These are phyloP conservation scores for Ciconia nigra DNA, from an alignment of 2,797 vertebrate species.

Conservation along the genomic window DNA sequence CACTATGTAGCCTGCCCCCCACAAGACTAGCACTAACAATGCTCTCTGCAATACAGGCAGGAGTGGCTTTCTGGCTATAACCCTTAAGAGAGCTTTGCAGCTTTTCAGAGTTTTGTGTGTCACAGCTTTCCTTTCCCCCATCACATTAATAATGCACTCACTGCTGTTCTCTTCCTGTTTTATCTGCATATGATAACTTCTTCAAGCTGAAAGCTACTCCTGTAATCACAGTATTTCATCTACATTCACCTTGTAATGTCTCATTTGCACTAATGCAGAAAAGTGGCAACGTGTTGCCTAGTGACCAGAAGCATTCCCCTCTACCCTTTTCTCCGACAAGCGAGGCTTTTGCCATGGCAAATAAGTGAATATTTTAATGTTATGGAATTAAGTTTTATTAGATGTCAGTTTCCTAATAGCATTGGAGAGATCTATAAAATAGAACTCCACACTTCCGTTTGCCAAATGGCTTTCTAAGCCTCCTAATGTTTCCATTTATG, in stretches of 20 bases:
- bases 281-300: background rate
- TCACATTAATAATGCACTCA: background rate
- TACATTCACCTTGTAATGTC: background rate
- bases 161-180: background rate
- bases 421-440: constrained; percentile 5
- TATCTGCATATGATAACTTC: background rate
- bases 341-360: background rate
- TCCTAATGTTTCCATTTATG: constrained; percentile 47
- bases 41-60: background rate
- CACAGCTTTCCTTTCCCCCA: background rate
- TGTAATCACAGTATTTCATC: background rate
- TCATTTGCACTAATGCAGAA: background rate
- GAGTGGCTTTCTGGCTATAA: background rate
- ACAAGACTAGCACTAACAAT: background rate
- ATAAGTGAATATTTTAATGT: constrained; percentile 19
- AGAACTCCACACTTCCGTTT: background rate
- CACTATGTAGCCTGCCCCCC: rapidly evolving
- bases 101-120: background rate
- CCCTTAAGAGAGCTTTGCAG: background rate
- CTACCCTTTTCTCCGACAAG: background rate
- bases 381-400: constrained; percentile 39
- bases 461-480: constrained; percentile 46
- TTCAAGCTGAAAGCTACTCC: background rate
- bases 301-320: background rate
- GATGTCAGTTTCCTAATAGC: constrained; percentile 28